Evolutionary conservation across 2,113 vertebrate species (phyloP), one percentile per base, ranked within the genome.

Genomic region (Bostrychus sinensis): DNA sequence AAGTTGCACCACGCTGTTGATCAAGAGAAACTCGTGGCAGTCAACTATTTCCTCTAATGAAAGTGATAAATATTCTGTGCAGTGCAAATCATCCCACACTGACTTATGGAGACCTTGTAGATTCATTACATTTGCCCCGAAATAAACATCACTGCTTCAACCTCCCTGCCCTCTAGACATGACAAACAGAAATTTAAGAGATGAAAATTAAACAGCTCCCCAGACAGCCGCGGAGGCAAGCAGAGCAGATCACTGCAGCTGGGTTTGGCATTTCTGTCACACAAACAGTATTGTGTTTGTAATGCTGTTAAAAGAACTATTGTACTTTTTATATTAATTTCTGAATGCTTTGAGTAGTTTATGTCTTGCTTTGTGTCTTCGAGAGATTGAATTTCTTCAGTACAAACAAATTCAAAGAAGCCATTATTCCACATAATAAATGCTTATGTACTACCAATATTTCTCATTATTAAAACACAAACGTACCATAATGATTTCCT

Each of bases 31-130:
- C n/a, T 7, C 7, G 26, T 10, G 11, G 7, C 59, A 17, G 10
- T 50, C 3, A 51, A 50, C 66, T 39, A 13, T 62, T 39, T 43
- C 26, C 22, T 19, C 26, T 38, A 39, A 62, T 68, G 42, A 50
- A 50, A 56, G 50, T 41, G 28, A 75, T 42, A n/a, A 11, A 19
- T 17, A 39, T 54, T 53, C 12, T 34, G 59, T 8, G 28, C 36
- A 19, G 48, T 26, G 13, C 28, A 54, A 14, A 65, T 39, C 55
- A 13, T 17, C 54, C 34, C 11, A n/a, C 46, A 14, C 20, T 30
- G 13, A 45, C 11, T 45, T n/a, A 39, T 9, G 7, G 9, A 53
- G 7, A 46, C 17, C 7, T 22, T 25, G 34, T 16, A 51, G 23
- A 39, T 28, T n/a, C 7, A 19, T 65, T 65, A 9, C 11, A 19